phyloP scores from a whole-genome alignment of 2,113 vertebrate genomes.

The Cyphomyrus discorhynchus region DNA sequence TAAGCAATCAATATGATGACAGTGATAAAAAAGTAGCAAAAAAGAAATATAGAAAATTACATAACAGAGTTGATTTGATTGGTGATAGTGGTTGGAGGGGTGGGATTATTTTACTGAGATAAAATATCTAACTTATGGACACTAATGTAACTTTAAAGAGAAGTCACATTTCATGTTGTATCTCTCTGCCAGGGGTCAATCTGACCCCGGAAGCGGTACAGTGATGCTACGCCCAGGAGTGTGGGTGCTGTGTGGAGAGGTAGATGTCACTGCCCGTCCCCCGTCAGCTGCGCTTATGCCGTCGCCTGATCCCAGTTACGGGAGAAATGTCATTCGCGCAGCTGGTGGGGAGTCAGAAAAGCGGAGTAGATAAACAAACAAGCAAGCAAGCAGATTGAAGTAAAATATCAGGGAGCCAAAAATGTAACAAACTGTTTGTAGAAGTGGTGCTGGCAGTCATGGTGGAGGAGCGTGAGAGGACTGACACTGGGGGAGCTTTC shows the following conservation, averaged over 20 bases:
- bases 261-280: not conserved
- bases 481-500: not conserved
- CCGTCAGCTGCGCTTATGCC: not conserved
- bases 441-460: not conserved
- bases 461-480: not conserved
- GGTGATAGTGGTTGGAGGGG: not conserved
- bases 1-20: not conserved
- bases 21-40: not conserved
- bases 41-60: not conserved
- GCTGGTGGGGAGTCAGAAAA: not conserved
- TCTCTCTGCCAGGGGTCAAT: not conserved
- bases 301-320: not conserved
- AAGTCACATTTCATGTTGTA: not conserved
- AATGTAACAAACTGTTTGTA: not conserved
- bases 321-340: not conserved
- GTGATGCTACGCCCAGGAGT: not conserved
- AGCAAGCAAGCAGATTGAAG: not conserved
- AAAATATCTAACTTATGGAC: not conserved
- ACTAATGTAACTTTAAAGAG: not conserved
- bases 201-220: not conserved
- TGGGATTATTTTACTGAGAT: not conserved
- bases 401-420: not conserved
- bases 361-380: not conserved
- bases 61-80: not conserved
- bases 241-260: not conserved